Conservation (phyloP, 2,888 invertebrate genomes). For the Glyphotaelius pellucidus region DNA sequence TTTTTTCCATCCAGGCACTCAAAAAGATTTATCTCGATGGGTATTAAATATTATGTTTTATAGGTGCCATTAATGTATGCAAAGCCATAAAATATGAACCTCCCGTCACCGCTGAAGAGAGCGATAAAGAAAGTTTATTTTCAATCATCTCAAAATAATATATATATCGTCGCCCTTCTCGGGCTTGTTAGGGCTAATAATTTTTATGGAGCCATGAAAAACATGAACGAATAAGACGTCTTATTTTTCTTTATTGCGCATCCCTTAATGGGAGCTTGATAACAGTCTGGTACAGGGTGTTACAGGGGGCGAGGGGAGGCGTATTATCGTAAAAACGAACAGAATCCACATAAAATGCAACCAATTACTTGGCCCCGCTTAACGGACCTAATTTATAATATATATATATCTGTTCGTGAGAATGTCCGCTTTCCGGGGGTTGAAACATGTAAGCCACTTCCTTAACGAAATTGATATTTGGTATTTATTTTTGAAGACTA, state of each 20-base stretch:
- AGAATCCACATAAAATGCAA: constrained; percentile 41
- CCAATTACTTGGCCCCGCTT: constrained; percentile 28
- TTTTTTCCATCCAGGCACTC: neutral
- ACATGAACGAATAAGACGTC: neutral
- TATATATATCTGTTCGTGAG: neutral
- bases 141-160: constrained; percentile 20
- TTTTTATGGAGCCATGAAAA: constrained; percentile 33
- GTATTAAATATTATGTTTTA: neutral
- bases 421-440: neutral
- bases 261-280: constrained; percentile 22
- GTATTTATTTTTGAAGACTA: neutral
- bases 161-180: neutral
- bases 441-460: neutral
- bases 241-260: neutral
- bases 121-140: constrained; percentile 12
- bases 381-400: neutral
- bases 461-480: neutral
- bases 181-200: neutral
- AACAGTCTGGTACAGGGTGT: neutral
- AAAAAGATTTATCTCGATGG: neutral
- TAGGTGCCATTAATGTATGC: neutral
- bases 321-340: constrained; percentile 49
- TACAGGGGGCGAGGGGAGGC: neutral
- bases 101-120: neutral
- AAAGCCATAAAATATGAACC: constrained; percentile 2